These are phyloP conservation scores for Himalopsyche anomala DNA, from an alignment of 2,888 invertebrate species.

Conservation along the genomic window DNA sequence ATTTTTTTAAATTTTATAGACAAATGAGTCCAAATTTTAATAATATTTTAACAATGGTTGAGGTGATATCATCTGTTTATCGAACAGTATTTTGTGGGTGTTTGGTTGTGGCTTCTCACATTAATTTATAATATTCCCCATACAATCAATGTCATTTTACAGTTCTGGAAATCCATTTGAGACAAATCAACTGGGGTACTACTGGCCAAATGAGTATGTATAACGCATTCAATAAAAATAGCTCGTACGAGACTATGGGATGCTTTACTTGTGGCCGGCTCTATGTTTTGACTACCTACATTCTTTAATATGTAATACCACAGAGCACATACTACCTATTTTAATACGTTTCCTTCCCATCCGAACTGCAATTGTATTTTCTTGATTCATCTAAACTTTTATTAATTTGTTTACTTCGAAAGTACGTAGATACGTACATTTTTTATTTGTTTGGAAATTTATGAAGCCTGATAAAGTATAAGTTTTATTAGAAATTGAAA, in stretches of 20 bases:
- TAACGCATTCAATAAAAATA: conserved; percentile 11
- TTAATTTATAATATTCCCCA: not conserved
- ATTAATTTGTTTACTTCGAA: too few species aligned
- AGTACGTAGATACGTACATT: too few species aligned
- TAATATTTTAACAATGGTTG: conserved; percentile 3
- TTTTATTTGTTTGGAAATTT: too few species aligned
- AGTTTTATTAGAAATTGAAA: too few species aligned
- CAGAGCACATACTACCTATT: too few species aligned
- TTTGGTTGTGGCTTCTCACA: conserved; percentile 2
- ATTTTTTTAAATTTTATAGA: too few species aligned
- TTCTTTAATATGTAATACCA: too few species aligned
- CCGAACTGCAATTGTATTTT: too few species aligned
- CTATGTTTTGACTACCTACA: too few species aligned
- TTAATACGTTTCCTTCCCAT: too few species aligned
- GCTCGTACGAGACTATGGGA: conserved; percentile 1
- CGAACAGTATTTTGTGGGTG: not conserved
- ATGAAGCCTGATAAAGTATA: too few species aligned
- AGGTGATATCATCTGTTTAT: not conserved
- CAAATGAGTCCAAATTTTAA: not conserved
- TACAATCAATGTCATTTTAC: conserved; percentile 20
- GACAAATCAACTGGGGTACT: conserved; percentile 37
- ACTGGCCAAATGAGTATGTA: conserved; percentile 24
- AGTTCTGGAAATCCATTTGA: conserved; percentile 3
- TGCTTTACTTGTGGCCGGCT: not conserved
- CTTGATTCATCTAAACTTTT: too few species aligned